These are phyloP conservation scores for Actinia equina DNA, from an alignment of 64 coral and sea anemone genomes.

Conservation along the genomic window DNA sequence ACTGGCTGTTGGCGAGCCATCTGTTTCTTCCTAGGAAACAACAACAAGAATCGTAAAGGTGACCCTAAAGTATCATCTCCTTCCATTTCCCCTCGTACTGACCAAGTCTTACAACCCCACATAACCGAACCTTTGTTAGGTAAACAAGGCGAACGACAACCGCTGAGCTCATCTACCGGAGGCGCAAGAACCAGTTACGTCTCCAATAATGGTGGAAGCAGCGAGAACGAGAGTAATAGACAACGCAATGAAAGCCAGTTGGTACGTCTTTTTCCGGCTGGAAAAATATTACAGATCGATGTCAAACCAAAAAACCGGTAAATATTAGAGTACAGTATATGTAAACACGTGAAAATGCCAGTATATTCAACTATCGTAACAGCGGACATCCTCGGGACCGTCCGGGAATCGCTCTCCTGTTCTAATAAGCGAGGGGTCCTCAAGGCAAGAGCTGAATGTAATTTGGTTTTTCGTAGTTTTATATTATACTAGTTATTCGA, in stretches of 20 bases:
- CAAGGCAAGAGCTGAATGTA: no score
- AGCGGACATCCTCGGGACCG: no score
- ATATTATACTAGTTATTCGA: no score
- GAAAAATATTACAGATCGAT: constrained; percentile 81
- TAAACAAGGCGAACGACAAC: constrained; percentile 26
- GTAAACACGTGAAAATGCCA: no score
- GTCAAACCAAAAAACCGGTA: constrained; percentile 24
- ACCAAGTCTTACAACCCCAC: not conserved
- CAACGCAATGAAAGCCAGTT: not conserved
- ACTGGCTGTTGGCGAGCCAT: constrained; percentile 85
- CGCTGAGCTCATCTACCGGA: not conserved
- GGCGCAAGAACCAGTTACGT: not conserved
- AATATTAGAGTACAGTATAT: no score
- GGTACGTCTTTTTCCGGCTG: constrained; percentile 71
- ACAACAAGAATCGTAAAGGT: constrained; percentile 17
- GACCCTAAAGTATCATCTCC: not conserved
- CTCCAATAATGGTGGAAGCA: not conserved
- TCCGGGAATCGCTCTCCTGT: no score
- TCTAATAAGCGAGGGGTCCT: no score
- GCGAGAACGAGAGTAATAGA: not conserved
- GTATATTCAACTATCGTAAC: no score
- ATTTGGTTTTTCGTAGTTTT: no score
- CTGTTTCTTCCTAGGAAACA: constrained; percentile 72
- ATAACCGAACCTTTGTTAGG: constrained; percentile 19
- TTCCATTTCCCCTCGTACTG: not conserved